phyloP scores from a whole-genome alignment of 2,888 invertebrate genomes.

The Trypoxylon attenuatum region DNA sequence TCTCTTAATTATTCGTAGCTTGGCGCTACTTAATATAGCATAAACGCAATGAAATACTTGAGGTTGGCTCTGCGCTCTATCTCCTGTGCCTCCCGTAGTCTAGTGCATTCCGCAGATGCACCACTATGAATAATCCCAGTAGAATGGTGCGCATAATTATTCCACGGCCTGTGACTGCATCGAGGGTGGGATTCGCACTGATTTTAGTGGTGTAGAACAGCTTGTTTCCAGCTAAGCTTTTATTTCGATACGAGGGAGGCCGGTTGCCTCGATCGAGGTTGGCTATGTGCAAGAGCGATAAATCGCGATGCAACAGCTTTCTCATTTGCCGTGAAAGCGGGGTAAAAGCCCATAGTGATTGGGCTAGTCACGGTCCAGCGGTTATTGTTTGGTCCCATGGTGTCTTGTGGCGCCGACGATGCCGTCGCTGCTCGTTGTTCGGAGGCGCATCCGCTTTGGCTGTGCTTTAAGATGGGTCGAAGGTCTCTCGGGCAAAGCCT shows the following conservation, averaged over 20 bases:
- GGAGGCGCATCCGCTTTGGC: slow-evolving; percentile 56
- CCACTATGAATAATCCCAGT: too few species aligned
- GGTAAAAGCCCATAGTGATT: slow-evolving; percentile 55
- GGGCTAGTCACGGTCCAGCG: slow-evolving; percentile 46
- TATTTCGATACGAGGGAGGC: too few species aligned
- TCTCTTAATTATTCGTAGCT: slow-evolving; percentile 25
- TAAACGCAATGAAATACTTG: too few species aligned
- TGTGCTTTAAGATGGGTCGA: slow-evolving; percentile 56
- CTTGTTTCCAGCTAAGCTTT: too few species aligned
- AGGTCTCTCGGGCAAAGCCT: slow-evolving; percentile 56
- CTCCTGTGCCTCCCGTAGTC: too few species aligned
- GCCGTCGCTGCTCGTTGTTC: slow-evolving; percentile 19
- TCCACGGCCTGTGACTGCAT: too few species aligned
- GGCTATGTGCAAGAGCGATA: slow-evolving; percentile 26
- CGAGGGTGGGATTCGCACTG: too few species aligned
- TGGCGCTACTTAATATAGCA: slow-evolving; percentile 11
- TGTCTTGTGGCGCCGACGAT: slow-evolving; percentile 42
- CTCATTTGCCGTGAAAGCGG: slow-evolving; percentile 55
- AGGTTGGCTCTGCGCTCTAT: too few species aligned
- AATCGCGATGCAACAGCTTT: slow-evolving; percentile 41
- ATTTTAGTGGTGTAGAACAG: too few species aligned
- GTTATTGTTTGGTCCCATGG: slow-evolving; percentile 41
- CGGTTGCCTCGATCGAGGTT: too few species aligned
- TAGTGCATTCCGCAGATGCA: too few species aligned
- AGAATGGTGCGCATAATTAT: too few species aligned